Percentiles rank a stretch among this genome's conserved stretches.
Conservation (phyloP, 2,797 vertebrate species). For the Pempheris klunzingeri region DNA sequence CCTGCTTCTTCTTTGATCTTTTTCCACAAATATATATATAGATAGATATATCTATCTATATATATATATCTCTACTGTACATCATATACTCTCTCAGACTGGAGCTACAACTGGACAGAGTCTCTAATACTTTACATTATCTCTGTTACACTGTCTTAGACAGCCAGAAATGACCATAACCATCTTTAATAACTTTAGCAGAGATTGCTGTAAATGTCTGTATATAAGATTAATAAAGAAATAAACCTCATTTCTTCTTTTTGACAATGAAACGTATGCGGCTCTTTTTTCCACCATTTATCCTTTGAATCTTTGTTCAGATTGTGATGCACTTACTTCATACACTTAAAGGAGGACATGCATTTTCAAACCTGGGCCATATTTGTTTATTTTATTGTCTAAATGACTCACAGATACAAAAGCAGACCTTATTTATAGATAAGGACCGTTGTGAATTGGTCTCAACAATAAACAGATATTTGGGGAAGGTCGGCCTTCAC, state of each 20-base stretch:
- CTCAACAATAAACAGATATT: too few relatives aligned
- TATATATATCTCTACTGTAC: conserved; percentile 29
- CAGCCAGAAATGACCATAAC: conserved; percentile 27
- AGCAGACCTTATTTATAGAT: too few relatives aligned
- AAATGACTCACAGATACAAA: too few relatives aligned
- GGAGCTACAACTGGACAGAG: conserved; percentile 37
- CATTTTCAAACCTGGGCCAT: too few relatives aligned
- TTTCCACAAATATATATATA: conserved; percentile 16
- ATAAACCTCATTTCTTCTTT: conserved; percentile 37
- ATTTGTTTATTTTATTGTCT: too few relatives aligned
- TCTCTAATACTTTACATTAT: conserved; percentile 6
- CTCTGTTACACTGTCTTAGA: conserved; percentile 30
- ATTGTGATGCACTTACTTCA: neutral
- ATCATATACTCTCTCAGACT: conserved; percentile 43
- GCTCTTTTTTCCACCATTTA: neutral
- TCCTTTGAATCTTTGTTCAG: neutral
- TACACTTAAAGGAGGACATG: too few relatives aligned
- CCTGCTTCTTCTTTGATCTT: conserved; percentile 38
- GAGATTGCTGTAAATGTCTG: conserved; percentile 66
- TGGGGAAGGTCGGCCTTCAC: too few relatives aligned
- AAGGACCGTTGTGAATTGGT: too few relatives aligned
- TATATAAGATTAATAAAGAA: conserved; percentile 69
- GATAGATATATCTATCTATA: too few relatives aligned
- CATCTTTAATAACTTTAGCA: conserved; percentile 37
- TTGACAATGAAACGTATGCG: neutral